Evolutionary conservation across 2,797 vertebrate genomes (phyloP), one percentile per base, ranked within the genome.

Genomic region (Ctenochaetus hawaiiensis): DNA sequence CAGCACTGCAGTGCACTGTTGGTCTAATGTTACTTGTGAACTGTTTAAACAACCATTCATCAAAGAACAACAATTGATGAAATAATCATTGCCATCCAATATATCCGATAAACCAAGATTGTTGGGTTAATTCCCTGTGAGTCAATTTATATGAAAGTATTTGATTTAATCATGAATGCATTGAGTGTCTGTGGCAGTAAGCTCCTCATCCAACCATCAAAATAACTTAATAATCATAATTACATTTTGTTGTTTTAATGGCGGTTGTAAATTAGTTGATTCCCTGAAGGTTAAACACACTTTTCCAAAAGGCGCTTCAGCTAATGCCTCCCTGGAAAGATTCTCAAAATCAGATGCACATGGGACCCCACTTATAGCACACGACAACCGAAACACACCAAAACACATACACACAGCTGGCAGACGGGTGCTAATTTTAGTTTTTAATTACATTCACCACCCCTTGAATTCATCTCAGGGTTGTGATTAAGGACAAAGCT

Each of bases 401-500:
- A 30, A 44, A 56, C 49, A 43, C 57, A 67, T 59, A 67, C 30
- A 45, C 34, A 72, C 22, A 68, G 80, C 67, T 68, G 77, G 72
- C 49, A 77, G 48, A 72, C 18, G 4, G 18, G 13, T 5, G 13
- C 73, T 76, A 75, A 81, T 71, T 83, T 72, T 78, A 81, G 65
- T 30, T 76, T 77, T 66, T 89, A 90, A 92, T 93, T 88, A 77
- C 82, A 86, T 87, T 81, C 62, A 26, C 49, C 22, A 48, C 48
- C 66, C 90, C 87, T 84, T 89, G 60, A 84, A 91, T 87, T 90
- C 67, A 87, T 90, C 83, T 87, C 70, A 65, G 84, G 72, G 68
- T 86, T 92, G 84, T 82, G 82, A 92, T 91, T 85, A 78, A 87
- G 76, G 76, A 91, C 87, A 85, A 88, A 26, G 80, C 77, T 66